Percentiles rank a stretch among this genome's conserved stretches.
phyloP scores from a whole-genome alignment of 2,797 vertebrate genomes.

The Squalus acanthias region DNA sequence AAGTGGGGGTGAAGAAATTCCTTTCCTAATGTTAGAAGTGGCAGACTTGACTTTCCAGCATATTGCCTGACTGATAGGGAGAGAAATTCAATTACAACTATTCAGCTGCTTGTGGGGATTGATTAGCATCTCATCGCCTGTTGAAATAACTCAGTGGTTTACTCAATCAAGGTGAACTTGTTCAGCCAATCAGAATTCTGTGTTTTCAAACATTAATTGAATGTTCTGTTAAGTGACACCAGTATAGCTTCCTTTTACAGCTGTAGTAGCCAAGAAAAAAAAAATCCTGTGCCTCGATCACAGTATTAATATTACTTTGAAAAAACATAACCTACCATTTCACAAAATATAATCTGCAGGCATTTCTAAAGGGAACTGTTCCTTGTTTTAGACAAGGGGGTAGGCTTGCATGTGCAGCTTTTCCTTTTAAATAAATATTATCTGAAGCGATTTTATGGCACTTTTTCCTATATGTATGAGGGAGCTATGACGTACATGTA shows the following conservation, averaged over 20 bases:
- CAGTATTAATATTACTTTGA: background rate
- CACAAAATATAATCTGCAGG: background rate
- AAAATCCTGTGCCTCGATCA: background rate
- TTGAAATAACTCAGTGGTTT: background rate
- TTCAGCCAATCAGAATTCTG: background rate
- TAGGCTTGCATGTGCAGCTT: background rate
- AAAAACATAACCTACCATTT: background rate
- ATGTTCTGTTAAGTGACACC: background rate
- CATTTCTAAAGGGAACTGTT: background rate
- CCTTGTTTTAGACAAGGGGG: background rate
- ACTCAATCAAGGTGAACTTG: background rate
- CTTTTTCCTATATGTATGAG: background rate
- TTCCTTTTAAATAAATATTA: background rate
- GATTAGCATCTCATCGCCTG: background rate
- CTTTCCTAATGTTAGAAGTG: background rate
- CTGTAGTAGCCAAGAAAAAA: background rate
- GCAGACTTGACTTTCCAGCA: background rate
- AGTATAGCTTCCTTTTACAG: background rate
- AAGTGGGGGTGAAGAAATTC: background rate
- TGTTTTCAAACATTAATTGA: background rate
- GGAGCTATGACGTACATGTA: background rate
- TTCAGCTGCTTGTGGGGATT: background rate
- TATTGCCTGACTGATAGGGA: background rate
- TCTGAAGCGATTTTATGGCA: background rate
- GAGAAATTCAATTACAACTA: background rate